Base-by-base conservation (phyloP, 2,797 vertebrate species). In the Lycodopsis pacificus region DNA sequence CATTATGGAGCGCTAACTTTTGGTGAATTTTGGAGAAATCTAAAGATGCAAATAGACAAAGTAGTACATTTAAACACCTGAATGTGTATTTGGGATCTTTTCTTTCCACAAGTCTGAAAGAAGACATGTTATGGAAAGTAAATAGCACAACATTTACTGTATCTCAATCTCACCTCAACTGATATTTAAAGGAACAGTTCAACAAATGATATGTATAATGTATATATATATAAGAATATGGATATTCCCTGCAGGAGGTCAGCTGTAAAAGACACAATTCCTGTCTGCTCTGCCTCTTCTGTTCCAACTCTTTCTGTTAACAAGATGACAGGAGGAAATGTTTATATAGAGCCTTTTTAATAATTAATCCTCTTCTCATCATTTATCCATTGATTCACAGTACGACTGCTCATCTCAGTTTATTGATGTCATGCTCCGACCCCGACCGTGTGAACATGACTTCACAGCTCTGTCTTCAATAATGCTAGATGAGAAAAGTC, bases 401-500 rank as follows among this genome's bases (percentile, higher is more conserved):
- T 30, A 15, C 32, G n/a, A 71, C 2, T 27, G 14, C 68, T 76
- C 22, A 8, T 67, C 53, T 73, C 19, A 19, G 36, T 85, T 61
- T 36, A 48, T 36, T 36, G 36, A 15, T 73, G 73, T 71, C 67
- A 22, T 44, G 59, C 54, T 59, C 38, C 2, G 15, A 65, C 62
- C 65, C 38, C 2, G 15, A 65, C 62, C 65, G 63, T 10, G 59
- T 51, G 27, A 66, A 80, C 57, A 42, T 56, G 57, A 44, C 49
- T 75, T 75, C 17, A 71, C 56, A 56, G 72, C 32, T 44, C 51
- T 32, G 20, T 81, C 56, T 82, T 69, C 48, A 53, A 81, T 10
- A 80, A 61, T 63, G 42, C 62, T 69, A 36, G 61, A 74, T 75
- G 73, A 77, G 76, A 72, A 32, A 46, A 12, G 38, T 79, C 73